A percentile compares a stretch with the other conserved stretches of the same genome.
These are phyloP conservation scores for Sphyrna mokarran DNA, from an alignment of 2,113 vertebrate genomes.

Conservation along the genomic window DNA sequence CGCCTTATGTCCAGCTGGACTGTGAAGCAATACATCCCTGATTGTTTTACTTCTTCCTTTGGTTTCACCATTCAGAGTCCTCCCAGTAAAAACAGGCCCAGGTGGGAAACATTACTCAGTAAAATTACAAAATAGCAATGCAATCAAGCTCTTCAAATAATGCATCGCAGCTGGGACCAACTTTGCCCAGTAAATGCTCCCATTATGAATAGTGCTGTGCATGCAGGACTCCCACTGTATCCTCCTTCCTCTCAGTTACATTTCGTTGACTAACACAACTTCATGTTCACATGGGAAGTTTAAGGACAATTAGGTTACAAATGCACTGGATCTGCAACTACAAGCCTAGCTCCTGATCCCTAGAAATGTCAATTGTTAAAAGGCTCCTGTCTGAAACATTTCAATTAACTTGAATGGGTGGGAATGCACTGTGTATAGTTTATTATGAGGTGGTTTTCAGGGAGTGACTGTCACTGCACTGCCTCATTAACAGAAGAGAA, in stretches of 20 bases:
- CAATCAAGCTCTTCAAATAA: constrained; percentile 24
- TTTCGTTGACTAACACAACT: not conserved
- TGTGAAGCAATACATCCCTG: not conserved
- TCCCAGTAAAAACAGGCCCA: constrained; percentile 2
- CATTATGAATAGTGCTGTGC: not conserved
- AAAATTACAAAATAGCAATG: constrained; percentile 10
- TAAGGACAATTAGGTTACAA: not conserved
- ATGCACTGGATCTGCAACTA: not conserved
- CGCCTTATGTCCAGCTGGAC: not conserved
- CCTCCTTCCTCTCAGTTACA: not conserved
- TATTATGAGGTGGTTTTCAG: not conserved
- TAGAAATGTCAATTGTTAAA: not conserved
- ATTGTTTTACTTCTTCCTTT: not conserved
- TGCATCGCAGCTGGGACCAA: not conserved
- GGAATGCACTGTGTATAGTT: not conserved
- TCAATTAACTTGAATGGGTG: not conserved
- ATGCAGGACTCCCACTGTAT: not conserved
- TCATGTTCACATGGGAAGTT: not conserved
- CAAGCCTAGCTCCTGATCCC: not conserved
- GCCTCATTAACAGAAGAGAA: not conserved
- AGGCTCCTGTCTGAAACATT: not conserved
- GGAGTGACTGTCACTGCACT: not conserved
- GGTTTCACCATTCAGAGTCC: not conserved
- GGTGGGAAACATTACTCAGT: constrained; percentile 22
- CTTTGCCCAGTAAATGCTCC: not conserved